Evolutionary conservation across 2,888 invertebrate species (phyloP).

Genomic region (Tinea pellionella): DNA sequence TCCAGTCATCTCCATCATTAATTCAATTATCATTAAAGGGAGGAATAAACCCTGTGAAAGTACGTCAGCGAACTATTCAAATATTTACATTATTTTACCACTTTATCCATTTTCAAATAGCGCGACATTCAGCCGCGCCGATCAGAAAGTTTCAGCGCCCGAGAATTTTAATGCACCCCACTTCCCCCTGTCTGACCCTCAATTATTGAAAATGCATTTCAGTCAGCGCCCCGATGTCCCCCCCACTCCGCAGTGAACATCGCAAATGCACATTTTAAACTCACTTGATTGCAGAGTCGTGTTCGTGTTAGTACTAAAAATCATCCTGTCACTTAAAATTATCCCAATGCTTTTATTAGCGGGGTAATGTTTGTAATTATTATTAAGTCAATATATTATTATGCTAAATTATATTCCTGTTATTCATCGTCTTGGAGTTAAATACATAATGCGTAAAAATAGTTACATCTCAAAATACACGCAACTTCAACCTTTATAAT

Average conservation of each 20-base stretch:
- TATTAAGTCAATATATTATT: not conserved
- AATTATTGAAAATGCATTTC: constrained; percentile 69
- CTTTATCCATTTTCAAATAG: not conserved
- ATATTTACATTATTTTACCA: constrained; percentile 7
- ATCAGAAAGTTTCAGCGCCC: constrained; percentile 44
- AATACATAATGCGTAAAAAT: too few species aligned
- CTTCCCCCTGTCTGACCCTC: constrained; percentile 62
- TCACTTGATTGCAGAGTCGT: constrained; percentile 64
- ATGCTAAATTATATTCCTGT: too few species aligned
- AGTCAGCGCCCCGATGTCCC: constrained; percentile 52
- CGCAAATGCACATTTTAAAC: constrained; percentile 70
- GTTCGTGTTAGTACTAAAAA: constrained; percentile 58
- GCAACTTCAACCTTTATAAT: too few species aligned
- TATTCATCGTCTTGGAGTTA: too few species aligned
- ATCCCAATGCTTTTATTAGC: constrained; percentile 15
- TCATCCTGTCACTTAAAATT: constrained; percentile 53
- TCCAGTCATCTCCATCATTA: not conserved
- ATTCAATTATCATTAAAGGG: not conserved
- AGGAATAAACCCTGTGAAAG: not conserved
- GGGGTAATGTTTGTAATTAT: not conserved
- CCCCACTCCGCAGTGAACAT: constrained; percentile 35
- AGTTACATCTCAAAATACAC: too few species aligned
- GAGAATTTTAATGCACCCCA: constrained; percentile 57
- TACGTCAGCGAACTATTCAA: not conserved
- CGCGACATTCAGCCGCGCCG: constrained; percentile 23